Evolutionary conservation across 2,888 invertebrate genomes (phyloP), one percentile per base, ranked within the genome.

Genomic region (Drepanosiphum platanoidis): DNA sequence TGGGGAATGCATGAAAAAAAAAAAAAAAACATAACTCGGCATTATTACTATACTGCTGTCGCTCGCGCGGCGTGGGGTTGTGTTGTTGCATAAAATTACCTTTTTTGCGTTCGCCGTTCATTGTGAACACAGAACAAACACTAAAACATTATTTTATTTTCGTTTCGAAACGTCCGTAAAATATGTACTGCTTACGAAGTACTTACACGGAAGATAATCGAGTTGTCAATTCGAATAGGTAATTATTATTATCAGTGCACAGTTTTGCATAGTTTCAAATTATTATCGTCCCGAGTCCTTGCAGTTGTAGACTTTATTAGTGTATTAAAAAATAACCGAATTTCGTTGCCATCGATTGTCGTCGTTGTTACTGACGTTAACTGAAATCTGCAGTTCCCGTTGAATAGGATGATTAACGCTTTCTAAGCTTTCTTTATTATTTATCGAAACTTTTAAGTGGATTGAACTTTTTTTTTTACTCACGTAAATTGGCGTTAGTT

Each of bases 41-140:
- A 32, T 71, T 71, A 81, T 81, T 58, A 77, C 18, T 74, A 74
- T 30, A 58, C 34, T 5, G 66, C 52, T n/a, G n/a, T n/a, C n/a
- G n/a, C n/a, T n/a, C n/a, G n/a, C n/a, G n/a, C n/a, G n/a, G n/a
- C 27, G 52, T 32, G 5, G 80, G 81, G 42, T 71, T 42, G 39
- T 61, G 71, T 81, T 32, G 58, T 71, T 81, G 39, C 39, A 61
- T 82, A 61, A 72, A 82, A 72, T 82, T 82, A 82, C 61, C 72
- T 61, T 42, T 82, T 71, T 71, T 72, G 27, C 11, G 18, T 72
- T 22, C 18, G 15, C n/a, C 27, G 39, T 64, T 64, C 39, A 64
- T 72, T 61, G 61, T 79, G 46, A 66, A 66, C 64, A 64, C n/a
- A 75, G n/a, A 78, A 77, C 15, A 77, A 46, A 66, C 39, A 22